Percentiles rank a stretch among this genome's conserved stretches.
Evolutionary conservation across 2,888 invertebrate genomes (phyloP).

Genomic region (Epicampocera succincta): DNA sequence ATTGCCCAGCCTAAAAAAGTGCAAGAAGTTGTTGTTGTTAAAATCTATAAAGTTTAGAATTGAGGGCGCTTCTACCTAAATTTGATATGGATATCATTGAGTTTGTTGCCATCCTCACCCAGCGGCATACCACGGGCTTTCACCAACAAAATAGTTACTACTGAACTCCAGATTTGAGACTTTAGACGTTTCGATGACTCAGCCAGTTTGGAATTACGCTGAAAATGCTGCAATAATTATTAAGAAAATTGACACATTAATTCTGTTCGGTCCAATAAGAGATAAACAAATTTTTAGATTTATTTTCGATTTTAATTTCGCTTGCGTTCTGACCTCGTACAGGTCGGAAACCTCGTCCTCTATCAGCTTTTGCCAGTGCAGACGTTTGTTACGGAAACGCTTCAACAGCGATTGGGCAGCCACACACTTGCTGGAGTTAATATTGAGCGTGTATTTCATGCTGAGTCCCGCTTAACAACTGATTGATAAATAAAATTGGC

Average conservation of each 20-base stretch:
- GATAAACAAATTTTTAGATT: conserved; percentile 39
- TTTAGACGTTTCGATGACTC: conserved; percentile 93
- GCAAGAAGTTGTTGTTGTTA: not conserved
- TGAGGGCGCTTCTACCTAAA: conserved; percentile 87
- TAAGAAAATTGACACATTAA: no score
- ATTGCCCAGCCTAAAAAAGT: conserved; percentile 89
- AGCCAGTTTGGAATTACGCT: conserved; percentile 88
- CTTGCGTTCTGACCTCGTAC: conserved; percentile 73
- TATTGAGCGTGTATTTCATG: conserved; percentile 59
- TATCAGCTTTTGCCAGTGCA: conserved; percentile 72
- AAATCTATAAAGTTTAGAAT: not conserved
- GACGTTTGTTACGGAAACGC: conserved; percentile 73
- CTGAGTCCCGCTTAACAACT: conserved; percentile 36
- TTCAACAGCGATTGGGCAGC: conserved; percentile 72
- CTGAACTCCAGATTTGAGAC: conserved; percentile 98
- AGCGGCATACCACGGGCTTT: conserved; percentile 95
- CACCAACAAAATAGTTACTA: conserved; percentile 97
- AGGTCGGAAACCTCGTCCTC: conserved; percentile 74
- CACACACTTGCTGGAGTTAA: conserved; percentile 48
- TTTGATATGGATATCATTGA: conserved; percentile 96
- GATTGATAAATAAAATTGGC: conserved; percentile 14
- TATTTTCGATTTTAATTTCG: not conserved
- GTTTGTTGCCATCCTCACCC: conserved; percentile 91
- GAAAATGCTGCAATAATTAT: conserved; percentile 86
- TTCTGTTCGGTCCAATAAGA: no score